Evolutionary conservation across 2,797 vertebrate species (phyloP).

Genomic region (Botia almorhae): DNA sequence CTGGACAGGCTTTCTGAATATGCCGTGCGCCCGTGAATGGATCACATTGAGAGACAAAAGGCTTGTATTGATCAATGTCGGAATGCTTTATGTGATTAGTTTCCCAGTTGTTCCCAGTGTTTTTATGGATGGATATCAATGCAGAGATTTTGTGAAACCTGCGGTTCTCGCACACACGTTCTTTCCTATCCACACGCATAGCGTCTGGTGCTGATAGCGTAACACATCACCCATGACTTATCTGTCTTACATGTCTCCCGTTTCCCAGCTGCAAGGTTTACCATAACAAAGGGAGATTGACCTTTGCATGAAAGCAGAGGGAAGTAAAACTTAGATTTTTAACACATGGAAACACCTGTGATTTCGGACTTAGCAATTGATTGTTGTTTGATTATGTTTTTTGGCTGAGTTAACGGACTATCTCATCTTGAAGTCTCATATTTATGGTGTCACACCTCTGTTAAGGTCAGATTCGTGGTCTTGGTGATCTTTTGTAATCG

Average conservation of each 20-base stretch:
- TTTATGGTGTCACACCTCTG: not conserved
- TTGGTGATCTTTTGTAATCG: not conserved
- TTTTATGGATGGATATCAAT: slow-evolving; percentile 31
- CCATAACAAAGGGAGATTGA: slow-evolving; percentile 28
- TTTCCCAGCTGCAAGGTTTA: slow-evolving; percentile 44
- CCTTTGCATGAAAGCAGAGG: slow-evolving; percentile 14
- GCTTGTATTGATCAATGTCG: slow-evolving; percentile 44
- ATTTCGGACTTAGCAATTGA: not conserved
- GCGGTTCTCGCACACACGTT: not conserved
- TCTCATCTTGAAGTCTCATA: slow-evolving; percentile 13
- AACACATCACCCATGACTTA: slow-evolving; percentile 27
- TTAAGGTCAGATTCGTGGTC: slow-evolving; percentile 5
- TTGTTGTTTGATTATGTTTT: slow-evolving; percentile 16
- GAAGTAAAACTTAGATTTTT: slow-evolving; percentile 16
- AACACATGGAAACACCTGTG: slow-evolving; percentile 23
- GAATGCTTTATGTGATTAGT: slow-evolving; percentile 34
- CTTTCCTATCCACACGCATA: slow-evolving; percentile 13
- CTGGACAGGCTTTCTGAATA: slow-evolving; percentile 39
- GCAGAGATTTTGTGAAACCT: slow-evolving; percentile 24
- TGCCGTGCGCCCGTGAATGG: slow-evolving; percentile 24
- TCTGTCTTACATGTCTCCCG: slow-evolving; percentile 12
- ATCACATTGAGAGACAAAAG: slow-evolving; percentile 42
- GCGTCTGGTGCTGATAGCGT: slow-evolving; percentile 22
- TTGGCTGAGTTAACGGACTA: not conserved
- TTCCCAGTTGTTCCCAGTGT: slow-evolving; percentile 48